phyloP scores from a whole-genome alignment of 1,140 invertebrate genomes.

The Anoplophora glabripennis region DNA sequence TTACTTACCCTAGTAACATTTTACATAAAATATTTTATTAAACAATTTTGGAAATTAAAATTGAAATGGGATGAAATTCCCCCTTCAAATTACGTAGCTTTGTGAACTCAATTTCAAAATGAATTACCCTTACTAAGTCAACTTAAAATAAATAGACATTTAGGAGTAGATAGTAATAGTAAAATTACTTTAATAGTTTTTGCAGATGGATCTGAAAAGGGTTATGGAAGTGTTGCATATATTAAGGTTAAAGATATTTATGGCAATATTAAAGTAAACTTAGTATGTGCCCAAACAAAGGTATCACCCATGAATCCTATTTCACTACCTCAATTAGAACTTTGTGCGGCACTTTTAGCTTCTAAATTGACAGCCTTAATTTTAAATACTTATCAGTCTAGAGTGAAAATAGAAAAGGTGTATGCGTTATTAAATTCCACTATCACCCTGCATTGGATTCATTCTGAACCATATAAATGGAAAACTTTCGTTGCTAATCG shows the following conservation, averaged over 20 bases:
- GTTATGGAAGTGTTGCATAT: too few species aligned
- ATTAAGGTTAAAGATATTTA: too few species aligned
- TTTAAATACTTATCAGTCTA: neutral
- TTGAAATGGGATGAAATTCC: too few species aligned
- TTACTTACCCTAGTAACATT: too few species aligned
- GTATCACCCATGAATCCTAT: constrained; percentile 20
- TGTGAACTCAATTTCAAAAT: too few species aligned
- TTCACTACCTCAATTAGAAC: constrained; percentile 21
- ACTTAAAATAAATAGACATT: too few species aligned
- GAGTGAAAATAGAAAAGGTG: neutral
- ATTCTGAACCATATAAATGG: neutral
- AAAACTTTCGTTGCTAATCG: constrained; percentile 17
- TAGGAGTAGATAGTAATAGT: too few species aligned
- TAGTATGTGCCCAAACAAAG: constrained; percentile 21
- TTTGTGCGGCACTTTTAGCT: constrained; percentile 16
- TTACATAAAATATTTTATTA: neutral
- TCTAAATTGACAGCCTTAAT: constrained; percentile 3
- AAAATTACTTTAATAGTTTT: too few species aligned
- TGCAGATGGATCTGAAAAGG: too few species aligned
- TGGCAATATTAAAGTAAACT: neutral
- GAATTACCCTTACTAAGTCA: too few species aligned
- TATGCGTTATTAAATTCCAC: constrained; percentile 1
- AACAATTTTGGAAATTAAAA: too few species aligned
- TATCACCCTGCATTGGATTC: constrained; percentile 1
- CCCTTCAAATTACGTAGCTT: too few species aligned